Evolutionary conservation across 2,888 invertebrate species (phyloP).

Genomic region (Pristionchus arcanus): DNA sequence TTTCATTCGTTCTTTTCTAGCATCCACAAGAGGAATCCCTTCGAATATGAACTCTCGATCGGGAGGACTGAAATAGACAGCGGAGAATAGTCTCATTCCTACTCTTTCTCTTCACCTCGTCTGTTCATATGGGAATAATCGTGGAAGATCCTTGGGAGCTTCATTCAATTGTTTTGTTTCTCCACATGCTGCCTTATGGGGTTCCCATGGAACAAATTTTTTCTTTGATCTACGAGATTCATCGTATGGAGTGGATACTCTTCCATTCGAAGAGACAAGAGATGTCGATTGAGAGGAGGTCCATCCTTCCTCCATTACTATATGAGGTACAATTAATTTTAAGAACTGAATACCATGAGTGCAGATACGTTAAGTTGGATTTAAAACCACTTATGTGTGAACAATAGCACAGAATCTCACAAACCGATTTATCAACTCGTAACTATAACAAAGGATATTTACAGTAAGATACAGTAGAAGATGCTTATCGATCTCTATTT

Average conservation of each 20-base stretch:
- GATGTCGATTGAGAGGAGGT: conserved; percentile 24
- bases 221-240: conserved; percentile 15
- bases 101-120: not conserved
- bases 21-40: conserved; percentile 40
- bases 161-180: conserved; percentile 29
- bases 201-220: conserved; percentile 54
- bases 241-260: not conserved
- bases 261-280: not conserved
- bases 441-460: not conserved
- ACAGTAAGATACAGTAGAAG: not conserved
- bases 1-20: conserved; percentile 35
- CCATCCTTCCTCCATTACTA: conserved; percentile 8
- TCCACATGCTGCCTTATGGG: conserved; percentile 43
- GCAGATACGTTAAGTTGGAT: not conserved
- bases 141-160: conserved; percentile 22
- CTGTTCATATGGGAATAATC: conserved; percentile 28
- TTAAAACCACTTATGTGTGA: not conserved
- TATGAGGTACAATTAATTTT: not conserved
- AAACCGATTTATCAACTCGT: conserved; percentile 51
- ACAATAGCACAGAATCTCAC: not conserved
- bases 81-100: not conserved
- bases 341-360: not conserved
- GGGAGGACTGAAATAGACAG: not conserved
- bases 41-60: not conserved
- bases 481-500: conserved; percentile 31